Evolutionary conservation across 2,797 vertebrate species (phyloP).

Genomic region (Buceros bicornis): DNA sequence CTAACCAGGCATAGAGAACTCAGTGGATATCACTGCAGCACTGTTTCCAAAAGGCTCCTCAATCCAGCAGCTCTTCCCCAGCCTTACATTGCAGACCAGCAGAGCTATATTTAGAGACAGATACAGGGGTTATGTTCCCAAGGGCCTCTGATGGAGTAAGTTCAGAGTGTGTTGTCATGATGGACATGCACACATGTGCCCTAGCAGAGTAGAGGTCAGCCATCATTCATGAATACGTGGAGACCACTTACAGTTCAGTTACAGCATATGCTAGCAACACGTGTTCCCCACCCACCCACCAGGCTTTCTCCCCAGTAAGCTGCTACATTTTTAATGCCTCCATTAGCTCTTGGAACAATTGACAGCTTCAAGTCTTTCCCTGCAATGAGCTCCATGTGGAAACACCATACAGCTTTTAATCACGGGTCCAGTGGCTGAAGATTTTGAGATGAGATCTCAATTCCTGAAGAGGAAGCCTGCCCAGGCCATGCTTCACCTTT

Average conservation of each 20-base stretch:
- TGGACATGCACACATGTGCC: conserved; percentile 83
- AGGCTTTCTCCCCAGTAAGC: not conserved
- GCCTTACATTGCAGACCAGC: conserved; percentile 60
- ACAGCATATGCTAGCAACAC: not conserved
- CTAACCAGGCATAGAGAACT: conserved; percentile 47
- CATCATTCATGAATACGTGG: conserved; percentile 39
- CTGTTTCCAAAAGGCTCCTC: conserved; percentile 39
- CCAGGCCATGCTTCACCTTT: not conserved
- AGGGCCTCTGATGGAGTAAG: conserved; percentile 78
- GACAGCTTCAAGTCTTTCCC: not conserved
- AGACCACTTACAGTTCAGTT: conserved; percentile 12
- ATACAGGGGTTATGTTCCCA: conserved; percentile 81
- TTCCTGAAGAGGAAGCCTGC: not conserved
- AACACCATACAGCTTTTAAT: not conserved
- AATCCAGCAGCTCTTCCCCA: conserved; percentile 43
- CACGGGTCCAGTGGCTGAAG: not conserved
- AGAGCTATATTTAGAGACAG: conserved; percentile 87
- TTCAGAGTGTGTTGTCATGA: conserved; percentile 73
- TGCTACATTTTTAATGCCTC: conserved; percentile 41
- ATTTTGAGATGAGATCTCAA: not conserved
- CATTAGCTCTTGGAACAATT: conserved; percentile 33
- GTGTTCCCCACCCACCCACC: not conserved
- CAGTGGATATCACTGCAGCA: conserved; percentile 24
- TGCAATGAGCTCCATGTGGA: not conserved
- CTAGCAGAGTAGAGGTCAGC: conserved; percentile 26